Base-by-base conservation (phyloP, 2,113 vertebrate species). In the Sebastes schlegelii region DNA sequence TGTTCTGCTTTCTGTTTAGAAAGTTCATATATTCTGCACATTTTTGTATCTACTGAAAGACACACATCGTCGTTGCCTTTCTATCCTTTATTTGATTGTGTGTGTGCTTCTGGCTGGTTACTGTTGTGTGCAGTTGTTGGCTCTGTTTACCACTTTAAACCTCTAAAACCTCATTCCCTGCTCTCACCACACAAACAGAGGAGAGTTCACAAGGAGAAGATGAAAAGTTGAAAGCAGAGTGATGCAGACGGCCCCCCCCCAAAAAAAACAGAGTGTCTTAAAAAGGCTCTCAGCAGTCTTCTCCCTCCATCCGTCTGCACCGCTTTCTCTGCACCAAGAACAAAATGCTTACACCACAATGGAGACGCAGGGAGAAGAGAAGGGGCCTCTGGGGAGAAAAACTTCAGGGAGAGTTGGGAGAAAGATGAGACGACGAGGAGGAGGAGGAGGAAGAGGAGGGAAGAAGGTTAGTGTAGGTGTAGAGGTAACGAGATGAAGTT, bases 311-410 rank as follows among this genome's bases (percentile, higher is more conserved):
- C 71, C 34, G 16, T 77, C 85, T 78, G 57, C 14, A 43, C 68
- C 23, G 74, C 76, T 88, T 86, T 80, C 91, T 84, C 82, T 65
- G 86, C 82, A 91, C 77, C 83, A 72, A 90, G 88, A 90, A 91
- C 89, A 92, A 89, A 91, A 90, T 90, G 88, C 88, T 91, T 88
- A 91, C 85, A 78, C 87, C 80, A 87, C 87, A 82, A 13, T 54
- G 48, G 87, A 85, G 82, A 83, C 19, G 49, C 40, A 6, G 42
- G 21, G 72, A 87, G 79, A 81, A 63, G 80, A 80, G 77, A 72
- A 61, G 34, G 34, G 51, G 68, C 77, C 92, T 87, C 91, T 85
- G 61, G 91, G 90, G 92, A 92, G 71, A 58, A 45, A 80, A 91
- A 92, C 89, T 91, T 91, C 58, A 88, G 92, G 87, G 87, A 91